A percentile compares a stretch with the other conserved stretches of the same genome.
Conservation (phyloP, 1,140 invertebrate species). For the Thereuonema tuberculata region DNA sequence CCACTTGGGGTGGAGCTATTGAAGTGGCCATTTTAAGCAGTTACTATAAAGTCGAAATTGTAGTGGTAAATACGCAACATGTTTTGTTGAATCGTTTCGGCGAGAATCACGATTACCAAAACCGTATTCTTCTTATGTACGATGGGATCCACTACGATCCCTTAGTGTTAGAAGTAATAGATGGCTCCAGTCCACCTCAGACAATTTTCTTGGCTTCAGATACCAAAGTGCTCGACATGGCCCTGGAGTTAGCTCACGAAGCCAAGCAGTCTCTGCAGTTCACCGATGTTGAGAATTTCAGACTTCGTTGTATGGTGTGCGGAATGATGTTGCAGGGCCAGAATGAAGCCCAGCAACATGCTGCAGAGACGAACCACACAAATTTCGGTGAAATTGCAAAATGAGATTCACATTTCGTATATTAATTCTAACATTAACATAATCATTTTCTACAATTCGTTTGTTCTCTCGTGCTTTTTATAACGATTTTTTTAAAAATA, state of each 20-base stretch:
- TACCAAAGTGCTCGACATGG: constrained; percentile 42
- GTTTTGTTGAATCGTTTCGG: constrained; percentile 83
- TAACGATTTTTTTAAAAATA: no score
- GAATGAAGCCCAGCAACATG: constrained; percentile 64
- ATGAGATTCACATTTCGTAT: no score
- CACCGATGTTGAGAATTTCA: constrained; percentile 78
- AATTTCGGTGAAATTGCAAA: constrained; percentile 73
- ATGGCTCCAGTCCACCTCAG: constrained; percentile 41
- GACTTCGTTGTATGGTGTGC: constrained; percentile 65
- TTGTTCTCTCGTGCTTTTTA: no score
- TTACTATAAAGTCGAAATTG: constrained; percentile 82
- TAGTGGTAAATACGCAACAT: constrained; percentile 81
- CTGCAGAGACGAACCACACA: constrained; percentile 64
- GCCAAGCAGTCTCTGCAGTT: constrained; percentile 74
- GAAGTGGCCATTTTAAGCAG: constrained; percentile 79
- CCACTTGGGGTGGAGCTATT: constrained; percentile 86
- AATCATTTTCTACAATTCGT: no score
- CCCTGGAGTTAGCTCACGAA: constrained; percentile 67
- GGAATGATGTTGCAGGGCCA: constrained; percentile 57
- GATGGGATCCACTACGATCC: constrained; percentile 96
- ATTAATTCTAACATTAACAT: no score
- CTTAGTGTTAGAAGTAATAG: constrained; percentile 57
- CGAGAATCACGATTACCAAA: constrained; percentile 71
- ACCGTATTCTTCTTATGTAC: constrained; percentile 79
- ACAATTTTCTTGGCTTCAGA: constrained; percentile 18